Evolutionary conservation across 2,888 invertebrate genomes (phyloP).

Genomic region (Caenorhabditis sp.): DNA sequence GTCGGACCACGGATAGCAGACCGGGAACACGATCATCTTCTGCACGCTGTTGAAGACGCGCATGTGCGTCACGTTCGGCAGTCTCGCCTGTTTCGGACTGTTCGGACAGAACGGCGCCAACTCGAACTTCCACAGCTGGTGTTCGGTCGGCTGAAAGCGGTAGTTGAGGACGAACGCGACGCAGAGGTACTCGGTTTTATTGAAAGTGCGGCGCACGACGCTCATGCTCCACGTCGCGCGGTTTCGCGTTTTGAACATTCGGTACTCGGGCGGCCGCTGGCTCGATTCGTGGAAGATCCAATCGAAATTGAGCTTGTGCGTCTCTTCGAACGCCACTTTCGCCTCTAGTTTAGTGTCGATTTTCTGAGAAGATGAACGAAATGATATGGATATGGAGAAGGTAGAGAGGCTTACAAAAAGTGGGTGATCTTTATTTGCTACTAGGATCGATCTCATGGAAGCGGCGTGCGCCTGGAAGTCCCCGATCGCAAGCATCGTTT

Average conservation of each 20-base stretch:
- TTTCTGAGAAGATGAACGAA: background rate
- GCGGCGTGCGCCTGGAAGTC: conserved; percentile 1
- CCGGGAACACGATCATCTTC: conserved; percentile 19
- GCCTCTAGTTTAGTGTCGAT: background rate
- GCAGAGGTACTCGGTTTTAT: too few relatives aligned
- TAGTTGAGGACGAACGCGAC: too few relatives aligned
- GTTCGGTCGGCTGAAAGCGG: too few relatives aligned
- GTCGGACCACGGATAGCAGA: conserved; percentile 7
- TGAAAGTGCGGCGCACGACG: too few relatives aligned
- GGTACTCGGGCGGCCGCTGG: too few relatives aligned
- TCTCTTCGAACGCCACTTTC: too few relatives aligned
- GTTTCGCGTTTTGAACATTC: background rate
- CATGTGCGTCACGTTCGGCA: background rate
- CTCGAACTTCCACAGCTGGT: conserved; percentile 11
- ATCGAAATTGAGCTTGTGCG: too few relatives aligned
- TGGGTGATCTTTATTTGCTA: background rate
- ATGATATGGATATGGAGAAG: too few relatives aligned
- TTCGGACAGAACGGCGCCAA: too few relatives aligned
- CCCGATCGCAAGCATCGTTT: background rate
- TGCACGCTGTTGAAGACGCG: conserved; percentile 17
- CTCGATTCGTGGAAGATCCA: too few relatives aligned
- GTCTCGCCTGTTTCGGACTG: background rate
- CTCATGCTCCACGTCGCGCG: conserved; percentile 5
- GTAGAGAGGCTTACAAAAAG: conserved; percentile 3
- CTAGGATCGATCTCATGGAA: conserved; percentile 2